phyloP scores from a whole-genome alignment of 1,140 invertebrate genomes.

The Drosophila jambulina region DNA sequence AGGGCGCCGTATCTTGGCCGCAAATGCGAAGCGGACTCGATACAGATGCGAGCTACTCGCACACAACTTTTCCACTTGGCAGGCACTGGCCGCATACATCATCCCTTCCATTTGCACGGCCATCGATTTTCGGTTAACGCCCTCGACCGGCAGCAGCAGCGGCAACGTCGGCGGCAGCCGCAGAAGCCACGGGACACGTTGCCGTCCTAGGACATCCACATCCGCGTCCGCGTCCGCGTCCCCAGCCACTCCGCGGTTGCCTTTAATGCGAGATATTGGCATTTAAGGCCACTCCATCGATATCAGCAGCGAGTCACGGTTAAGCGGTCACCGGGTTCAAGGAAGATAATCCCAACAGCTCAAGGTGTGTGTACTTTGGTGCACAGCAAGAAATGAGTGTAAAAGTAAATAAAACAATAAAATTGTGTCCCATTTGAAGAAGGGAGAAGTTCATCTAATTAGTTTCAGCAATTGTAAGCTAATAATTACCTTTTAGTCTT shows the following conservation, averaged over 20 bases:
- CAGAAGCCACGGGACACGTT: constrained; percentile 56
- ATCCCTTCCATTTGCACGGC: constrained; percentile 82
- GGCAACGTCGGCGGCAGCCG: constrained; percentile 6
- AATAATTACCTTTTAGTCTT: background rate
- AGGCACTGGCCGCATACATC: constrained; percentile 73
- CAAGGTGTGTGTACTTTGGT: constrained; percentile 27
- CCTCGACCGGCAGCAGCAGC: constrained; percentile 39
- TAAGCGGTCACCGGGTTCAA: constrained; percentile 49
- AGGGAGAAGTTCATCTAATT: background rate
- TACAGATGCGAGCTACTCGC: constrained; percentile 43
- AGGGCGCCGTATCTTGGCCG: constrained; percentile 30
- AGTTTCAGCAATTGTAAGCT: background rate
- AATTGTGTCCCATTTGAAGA: no score
- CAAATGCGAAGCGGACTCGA: constrained; percentile 35
- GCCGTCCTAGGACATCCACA: constrained; percentile 46
- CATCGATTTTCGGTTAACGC: constrained; percentile 82
- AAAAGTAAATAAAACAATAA: background rate
- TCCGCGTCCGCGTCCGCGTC: constrained; percentile 6
- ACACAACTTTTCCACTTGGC: constrained; percentile 70
- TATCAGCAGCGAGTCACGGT: constrained; percentile 48
- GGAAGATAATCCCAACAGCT: constrained; percentile 45
- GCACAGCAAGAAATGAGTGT: background rate
- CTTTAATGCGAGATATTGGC: constrained; percentile 60
- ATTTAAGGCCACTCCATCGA: constrained; percentile 59
- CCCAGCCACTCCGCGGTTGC: constrained; percentile 28